Evolutionary conservation across 1,140 invertebrate species (phyloP).

Genomic region (Popillia japonica): DNA sequence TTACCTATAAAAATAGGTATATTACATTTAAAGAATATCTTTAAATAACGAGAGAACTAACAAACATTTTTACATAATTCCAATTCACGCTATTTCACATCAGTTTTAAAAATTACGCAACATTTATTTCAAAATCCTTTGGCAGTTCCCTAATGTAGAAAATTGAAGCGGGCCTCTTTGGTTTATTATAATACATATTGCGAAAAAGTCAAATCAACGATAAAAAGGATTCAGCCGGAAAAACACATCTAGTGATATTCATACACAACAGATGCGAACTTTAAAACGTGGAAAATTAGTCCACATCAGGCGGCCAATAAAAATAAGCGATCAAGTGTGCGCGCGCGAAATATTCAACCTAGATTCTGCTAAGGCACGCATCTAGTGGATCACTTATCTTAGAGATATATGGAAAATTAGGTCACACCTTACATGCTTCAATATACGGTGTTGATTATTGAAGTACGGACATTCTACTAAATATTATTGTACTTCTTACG

Average conservation of each 20-base stretch:
- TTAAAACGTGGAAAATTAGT: slow-evolving; percentile 23
- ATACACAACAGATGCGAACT: slow-evolving; percentile 16
- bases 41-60: no score
- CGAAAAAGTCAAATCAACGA: neutral
- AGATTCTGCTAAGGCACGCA: slow-evolving; percentile 10
- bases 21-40: no score
- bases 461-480: no score
- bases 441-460: no score
- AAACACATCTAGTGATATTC: neutral
- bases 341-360: slow-evolving; percentile 29
- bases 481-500: no score
- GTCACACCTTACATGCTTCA: neutral
- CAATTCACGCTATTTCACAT: neutral
- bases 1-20: no score
- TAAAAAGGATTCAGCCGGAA: neutral
- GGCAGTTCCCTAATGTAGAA: neutral
- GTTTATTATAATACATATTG: neutral
- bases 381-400: slow-evolving; percentile 24
- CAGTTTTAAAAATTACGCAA: neutral
- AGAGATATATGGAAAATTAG: slow-evolving; percentile 20
- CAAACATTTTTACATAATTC: no score
- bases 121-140: neutral
- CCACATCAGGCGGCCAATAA: slow-evolving; percentile 16
- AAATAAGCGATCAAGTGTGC: slow-evolving; percentile 15
- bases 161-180: neutral